These are phyloP conservation scores for Phylloscopus collybita DNA, from an alignment of 2,797 vertebrate species.

Conservation along the genomic window DNA sequence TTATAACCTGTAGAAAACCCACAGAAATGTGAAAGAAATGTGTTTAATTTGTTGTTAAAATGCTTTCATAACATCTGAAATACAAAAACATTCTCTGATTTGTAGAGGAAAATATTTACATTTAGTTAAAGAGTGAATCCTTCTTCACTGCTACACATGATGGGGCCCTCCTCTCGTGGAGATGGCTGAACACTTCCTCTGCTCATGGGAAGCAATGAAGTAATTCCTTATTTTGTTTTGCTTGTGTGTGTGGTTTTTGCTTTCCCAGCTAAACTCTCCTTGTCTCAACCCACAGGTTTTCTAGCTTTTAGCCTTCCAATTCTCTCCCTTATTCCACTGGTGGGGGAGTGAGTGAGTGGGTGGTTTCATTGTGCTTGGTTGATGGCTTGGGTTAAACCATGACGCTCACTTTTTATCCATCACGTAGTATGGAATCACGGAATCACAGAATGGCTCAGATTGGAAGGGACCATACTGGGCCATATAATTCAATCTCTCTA, in stretches of 20 bases:
- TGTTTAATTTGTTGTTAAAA: not conserved
- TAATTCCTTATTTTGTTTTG: not conserved
- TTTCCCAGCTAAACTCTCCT: not conserved
- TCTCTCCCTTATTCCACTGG: not conserved
- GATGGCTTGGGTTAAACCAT: not conserved
- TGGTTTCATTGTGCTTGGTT: not conserved
- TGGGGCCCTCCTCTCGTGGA: not conserved
- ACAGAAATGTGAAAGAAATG: not conserved
- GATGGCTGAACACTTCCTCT: not conserved
- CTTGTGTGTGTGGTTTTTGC: not conserved
- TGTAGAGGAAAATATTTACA: not conserved
- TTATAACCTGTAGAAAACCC: not conserved
- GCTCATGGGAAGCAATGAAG: not conserved
- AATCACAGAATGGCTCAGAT: not conserved
- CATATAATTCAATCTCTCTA: not conserved
- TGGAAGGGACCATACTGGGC: not conserved
- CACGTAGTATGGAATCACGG: not conserved
- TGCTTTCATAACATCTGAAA: not conserved
- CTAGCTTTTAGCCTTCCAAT: not conserved
- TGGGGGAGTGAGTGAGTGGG: not conserved
- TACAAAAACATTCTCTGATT: not conserved
- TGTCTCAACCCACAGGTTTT: not conserved
- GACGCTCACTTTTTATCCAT: too few relatives aligned
- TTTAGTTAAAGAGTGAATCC: not conserved
- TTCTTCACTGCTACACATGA: fast-evolving